phyloP scores from a whole-genome alignment of 2,797 vertebrate species.

The Bufotes viridis region DNA sequence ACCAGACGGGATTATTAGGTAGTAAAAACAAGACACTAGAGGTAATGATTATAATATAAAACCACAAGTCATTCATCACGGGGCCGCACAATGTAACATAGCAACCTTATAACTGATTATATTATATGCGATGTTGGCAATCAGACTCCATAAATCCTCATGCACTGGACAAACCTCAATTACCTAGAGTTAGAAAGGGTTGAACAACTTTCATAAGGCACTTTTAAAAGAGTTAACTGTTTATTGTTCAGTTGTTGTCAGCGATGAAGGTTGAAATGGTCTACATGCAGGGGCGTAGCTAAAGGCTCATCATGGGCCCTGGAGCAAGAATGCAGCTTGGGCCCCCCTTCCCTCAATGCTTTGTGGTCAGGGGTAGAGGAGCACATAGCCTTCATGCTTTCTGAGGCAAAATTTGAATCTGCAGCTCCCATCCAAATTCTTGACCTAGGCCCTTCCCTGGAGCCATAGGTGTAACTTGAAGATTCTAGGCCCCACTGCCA shows the following conservation, averaged over 20 bases:
- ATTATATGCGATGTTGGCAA: conserved; percentile 24
- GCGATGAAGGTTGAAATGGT: not conserved
- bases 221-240: not conserved
- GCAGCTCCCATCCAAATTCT: no score
- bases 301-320: no score
- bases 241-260: not conserved
- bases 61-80: conserved; percentile 10
- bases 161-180: not conserved
- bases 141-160: conserved; percentile 37
- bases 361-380: no score
- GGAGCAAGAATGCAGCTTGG: no score
- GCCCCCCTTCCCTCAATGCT: no score
- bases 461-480: no score
- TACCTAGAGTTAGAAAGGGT: conserved; percentile 25
- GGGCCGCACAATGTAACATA: conserved; percentile 29
- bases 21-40: conserved; percentile 33
- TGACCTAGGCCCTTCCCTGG: no score
- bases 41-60: conserved; percentile 44
- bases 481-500: no score
- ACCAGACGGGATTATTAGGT: conserved; percentile 22
- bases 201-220: not conserved
- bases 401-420: no score
- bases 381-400: no score
- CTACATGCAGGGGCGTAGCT: no score
- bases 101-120: conserved; percentile 46